Evolutionary conservation across 2,888 invertebrate genomes (phyloP).

Genomic region (Pyralis farinalis): DNA sequence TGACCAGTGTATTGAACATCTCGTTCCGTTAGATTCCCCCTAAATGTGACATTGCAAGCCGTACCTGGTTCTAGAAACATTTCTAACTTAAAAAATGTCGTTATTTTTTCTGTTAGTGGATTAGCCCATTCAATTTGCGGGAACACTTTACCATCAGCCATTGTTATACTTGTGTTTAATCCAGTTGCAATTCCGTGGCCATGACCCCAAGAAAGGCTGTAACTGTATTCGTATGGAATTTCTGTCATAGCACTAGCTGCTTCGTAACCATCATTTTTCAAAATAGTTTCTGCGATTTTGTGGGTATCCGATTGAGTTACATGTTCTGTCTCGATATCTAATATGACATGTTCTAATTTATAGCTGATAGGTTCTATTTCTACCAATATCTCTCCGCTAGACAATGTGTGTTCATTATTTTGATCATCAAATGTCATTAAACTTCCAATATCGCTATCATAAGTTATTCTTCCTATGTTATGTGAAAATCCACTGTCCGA

Average conservation of each 20-base stretch:
- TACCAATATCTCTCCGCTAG: constrained; percentile 87
- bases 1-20: constrained; percentile 89
- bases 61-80: constrained; percentile 88
- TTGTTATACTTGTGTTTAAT: constrained; percentile 83
- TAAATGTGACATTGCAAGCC: constrained; percentile 89
- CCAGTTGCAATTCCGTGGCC: constrained; percentile 87
- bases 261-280: constrained; percentile 78
- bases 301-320: constrained; percentile 69
- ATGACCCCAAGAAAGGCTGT: constrained; percentile 90
- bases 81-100: constrained; percentile 81
- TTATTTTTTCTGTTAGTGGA: constrained; percentile 74
- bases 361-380: constrained; percentile 91
- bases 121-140: constrained; percentile 87
- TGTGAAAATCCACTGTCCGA: constrained; percentile 66
- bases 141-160: constrained; percentile 78
- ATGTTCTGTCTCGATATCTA: constrained; percentile 77
- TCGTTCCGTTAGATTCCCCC: constrained; percentile 86
- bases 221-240: constrained; percentile 86
- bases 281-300: constrained; percentile 71
- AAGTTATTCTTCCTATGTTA: constrained; percentile 86
- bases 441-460: constrained; percentile 84
- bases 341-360: constrained; percentile 85
- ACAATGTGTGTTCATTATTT: constrained; percentile 75
- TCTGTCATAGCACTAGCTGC: constrained; percentile 86
- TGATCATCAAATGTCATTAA: constrained; percentile 85